Evolutionary conservation across 1,140 invertebrate genomes (phyloP).

Genomic region (Drosophila seguyi): DNA sequence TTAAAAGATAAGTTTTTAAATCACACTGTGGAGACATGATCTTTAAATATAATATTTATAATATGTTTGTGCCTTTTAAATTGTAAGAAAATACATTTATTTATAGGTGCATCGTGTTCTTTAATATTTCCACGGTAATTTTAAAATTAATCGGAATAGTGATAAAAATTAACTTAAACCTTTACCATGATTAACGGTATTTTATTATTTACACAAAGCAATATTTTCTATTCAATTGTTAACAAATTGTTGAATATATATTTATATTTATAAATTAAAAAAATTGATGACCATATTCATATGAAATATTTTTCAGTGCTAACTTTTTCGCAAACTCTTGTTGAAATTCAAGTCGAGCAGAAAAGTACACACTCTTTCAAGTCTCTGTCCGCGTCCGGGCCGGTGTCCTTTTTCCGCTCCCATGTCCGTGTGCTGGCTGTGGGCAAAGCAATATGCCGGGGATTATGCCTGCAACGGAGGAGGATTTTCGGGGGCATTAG

Average conservation of each 20-base stretch:
- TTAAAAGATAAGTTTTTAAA: no score
- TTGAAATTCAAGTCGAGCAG: constrained; percentile 81
- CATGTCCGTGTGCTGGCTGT: constrained; percentile 38
- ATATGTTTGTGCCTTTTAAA: not conserved
- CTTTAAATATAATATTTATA: no score
- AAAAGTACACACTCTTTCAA: constrained; percentile 82
- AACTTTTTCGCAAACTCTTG: constrained; percentile 19
- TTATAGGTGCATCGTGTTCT: no score
- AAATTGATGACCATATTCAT: fast-evolving
- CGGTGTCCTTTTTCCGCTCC: constrained; percentile 37
- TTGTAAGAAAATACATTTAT: not conserved
- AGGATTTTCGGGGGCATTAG: constrained; percentile 83
- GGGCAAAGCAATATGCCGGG: constrained; percentile 79
- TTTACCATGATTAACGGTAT: no score
- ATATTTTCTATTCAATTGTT: no score
- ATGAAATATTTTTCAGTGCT: not conserved
- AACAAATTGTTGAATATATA: no score
- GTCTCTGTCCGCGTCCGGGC: constrained; percentile 34
- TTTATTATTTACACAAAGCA: no score
- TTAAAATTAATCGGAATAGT: no score
- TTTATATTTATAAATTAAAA: not conserved
- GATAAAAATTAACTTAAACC: no score
- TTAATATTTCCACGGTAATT: no score
- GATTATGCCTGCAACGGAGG: constrained; percentile 65
- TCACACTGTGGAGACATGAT: no score